Conservation (phyloP, 2,113 vertebrate species). For the Trematocara marginatum region DNA sequence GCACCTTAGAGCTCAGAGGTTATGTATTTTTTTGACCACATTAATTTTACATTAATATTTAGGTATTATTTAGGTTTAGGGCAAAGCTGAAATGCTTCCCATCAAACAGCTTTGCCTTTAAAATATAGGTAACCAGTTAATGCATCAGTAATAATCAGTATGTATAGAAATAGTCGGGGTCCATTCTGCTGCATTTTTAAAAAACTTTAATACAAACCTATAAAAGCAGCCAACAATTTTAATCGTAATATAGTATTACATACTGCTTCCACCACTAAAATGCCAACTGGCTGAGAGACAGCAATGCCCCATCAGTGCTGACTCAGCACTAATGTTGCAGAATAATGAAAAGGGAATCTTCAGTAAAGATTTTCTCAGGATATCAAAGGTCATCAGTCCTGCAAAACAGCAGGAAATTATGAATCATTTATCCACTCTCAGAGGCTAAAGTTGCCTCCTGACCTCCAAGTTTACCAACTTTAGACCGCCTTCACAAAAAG, state of each 20-base stretch:
- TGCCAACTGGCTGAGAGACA: slow-evolving; percentile 23
- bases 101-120: not conserved
- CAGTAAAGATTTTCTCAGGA: not conserved
- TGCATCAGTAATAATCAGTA: not conserved
- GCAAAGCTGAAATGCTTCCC: not conserved
- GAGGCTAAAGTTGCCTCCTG: not conserved
- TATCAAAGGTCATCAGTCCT: not conserved
- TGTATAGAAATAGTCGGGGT: not conserved
- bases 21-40: not conserved
- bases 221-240: not conserved
- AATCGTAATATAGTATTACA: not conserved
- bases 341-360: not conserved
- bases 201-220: not conserved
- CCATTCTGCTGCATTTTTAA: not conserved
- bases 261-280: slow-evolving; percentile 5
- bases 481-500: not conserved
- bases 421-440: not conserved
- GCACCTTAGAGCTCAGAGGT: not conserved
- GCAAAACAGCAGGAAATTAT: not conserved
- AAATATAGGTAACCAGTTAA: not conserved
- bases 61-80: not conserved
- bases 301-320: slow-evolving; percentile 3
- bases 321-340: not conserved
- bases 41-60: not conserved
- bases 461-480: not conserved